Base-by-base conservation (phyloP, 2,888 invertebrate species). In the Watsonalla binaria region DNA sequence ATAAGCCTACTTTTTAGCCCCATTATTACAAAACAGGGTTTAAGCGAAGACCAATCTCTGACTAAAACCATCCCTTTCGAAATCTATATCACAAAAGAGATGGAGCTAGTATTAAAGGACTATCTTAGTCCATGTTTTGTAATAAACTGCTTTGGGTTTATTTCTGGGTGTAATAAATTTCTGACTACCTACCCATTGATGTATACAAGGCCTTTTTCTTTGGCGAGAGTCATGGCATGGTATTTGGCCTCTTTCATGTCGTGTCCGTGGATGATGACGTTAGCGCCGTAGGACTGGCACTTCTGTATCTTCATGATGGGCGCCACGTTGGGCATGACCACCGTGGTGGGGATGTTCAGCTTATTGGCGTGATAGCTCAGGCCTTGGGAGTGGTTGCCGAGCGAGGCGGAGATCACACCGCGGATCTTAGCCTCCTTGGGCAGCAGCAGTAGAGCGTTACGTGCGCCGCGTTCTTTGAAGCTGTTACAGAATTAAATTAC, bases 271-370 rank as follows among this genome's bases (percentile, higher is more conserved):
- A 97, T 93, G 33, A 98, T 93, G 6, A 98, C 97, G 50, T 93
- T 93, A 0, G 98, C 98, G 6, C 96, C 96, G 76, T 94, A 96
- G 52, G 94, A 94, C 53, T 94, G 93, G 77, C 98, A 98, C 60
- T 95, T 94, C 73, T 96, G 94, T 51, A 98, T 95, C 89, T 98
- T 99, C 97, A 98, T 98, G 55, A 99, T 96, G 0, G 98, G 98
- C 0, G 98, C 98, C 0, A 97, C 94, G 46, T 94, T 94, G 0
- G 98, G 98, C 98, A 99, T 98, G n/a, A 99, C 96, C 6, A 99
- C 97, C 0, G 96, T 96, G 0, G 94, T 93, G 0, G 95, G 94
- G 33, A 96, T 92, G 46, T 91, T 89, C 7, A 97, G 89, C 56
- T 92, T 92, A 63, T 92, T 89, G 0, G 96, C 96, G 76, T 97